Base-by-base conservation (phyloP, 2,113 vertebrate genomes). In the Orcinus orca region DNA sequence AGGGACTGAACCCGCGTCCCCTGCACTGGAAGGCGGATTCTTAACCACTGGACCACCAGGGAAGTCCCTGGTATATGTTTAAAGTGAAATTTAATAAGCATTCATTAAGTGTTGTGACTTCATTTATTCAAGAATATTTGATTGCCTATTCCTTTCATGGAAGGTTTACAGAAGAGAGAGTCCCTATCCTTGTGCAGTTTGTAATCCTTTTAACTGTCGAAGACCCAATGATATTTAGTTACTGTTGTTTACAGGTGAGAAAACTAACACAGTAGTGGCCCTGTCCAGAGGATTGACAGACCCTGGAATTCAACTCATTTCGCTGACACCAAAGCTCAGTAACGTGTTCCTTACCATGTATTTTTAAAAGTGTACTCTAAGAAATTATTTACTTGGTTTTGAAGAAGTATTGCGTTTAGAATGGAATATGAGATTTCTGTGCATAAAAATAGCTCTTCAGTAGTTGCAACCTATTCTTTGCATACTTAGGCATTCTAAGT, bases 1-100 rank as follows among this genome's bases (percentile, higher is more conserved):
- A 53, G 53, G 50, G 15, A 18, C 2, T 53, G 53, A 53, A 53
- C 53, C 53, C 1, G 0, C 3, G 15, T 53, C 53, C 53, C 53
- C 53, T 53, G 53, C 53, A 18, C 53, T 53, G 53, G 53, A 53
- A 53, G 53, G 53, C 15, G 1, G 15, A 53, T 53, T 53, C 15
- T 53, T 53, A 53, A 53, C 53, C 53, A 53, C 53, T 17, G 53
- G 53, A 53, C 53, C 53, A 53, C 53, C 53, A 53, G 53, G 53
- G 53, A 53, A 53, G 15, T 53, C 53, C 53, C 53, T 6, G 53
- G 15, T 53, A 6, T 53, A 53, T 53, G 53, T 53, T 53, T 53
- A 53, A 93, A 95, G 90, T 85, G 55, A 67, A 95, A 86, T 71
- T 80, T 90, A 95, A 29, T 90, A 82, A 94, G 71, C 41, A 92